These are phyloP conservation scores for Macrochelys suwanniensis DNA, from an alignment of 2,797 vertebrate species.

Conservation along the genomic window DNA sequence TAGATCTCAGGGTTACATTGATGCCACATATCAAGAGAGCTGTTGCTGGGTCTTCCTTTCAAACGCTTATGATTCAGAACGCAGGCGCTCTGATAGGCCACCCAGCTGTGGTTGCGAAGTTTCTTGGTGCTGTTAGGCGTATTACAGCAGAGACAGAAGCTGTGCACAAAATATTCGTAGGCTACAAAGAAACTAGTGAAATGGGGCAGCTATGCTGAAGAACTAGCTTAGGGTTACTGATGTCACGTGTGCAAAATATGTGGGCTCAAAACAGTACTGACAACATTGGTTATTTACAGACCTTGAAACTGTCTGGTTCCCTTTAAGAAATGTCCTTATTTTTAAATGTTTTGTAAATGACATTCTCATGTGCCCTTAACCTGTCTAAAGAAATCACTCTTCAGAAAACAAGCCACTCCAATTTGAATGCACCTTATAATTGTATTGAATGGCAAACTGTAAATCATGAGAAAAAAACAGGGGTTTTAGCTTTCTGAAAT, in stretches of 20 bases:
- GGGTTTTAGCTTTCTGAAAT: not conserved
- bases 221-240: rapidly evolving
- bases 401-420: not conserved
- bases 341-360: rapidly evolving
- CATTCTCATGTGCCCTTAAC: not conserved
- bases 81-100: not conserved
- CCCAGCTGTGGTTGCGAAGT: too few species aligned
- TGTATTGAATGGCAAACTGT: rapidly evolving
- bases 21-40: rapidly evolving
- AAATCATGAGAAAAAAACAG: rapidly evolving
- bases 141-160: not conserved
- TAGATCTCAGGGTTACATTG: not conserved
- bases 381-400: not conserved
- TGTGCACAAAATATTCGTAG: not conserved
- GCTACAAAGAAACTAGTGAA: rapidly evolving
- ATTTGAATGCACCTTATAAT: not conserved
- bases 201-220: rapidly evolving
- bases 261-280: not conserved
- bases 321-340: not conserved
- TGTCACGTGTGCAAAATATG: rapidly evolving
- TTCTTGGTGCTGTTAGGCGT: not conserved
- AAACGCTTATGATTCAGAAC: not conserved
- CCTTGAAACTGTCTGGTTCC: rapidly evolving
- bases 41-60: rapidly evolving
- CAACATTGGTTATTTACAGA: not conserved